Percentiles rank a stretch among this genome's conserved stretches.
Conservation (phyloP, 2,113 vertebrate genomes). For the Sterrhoptilus dennistouni region DNA sequence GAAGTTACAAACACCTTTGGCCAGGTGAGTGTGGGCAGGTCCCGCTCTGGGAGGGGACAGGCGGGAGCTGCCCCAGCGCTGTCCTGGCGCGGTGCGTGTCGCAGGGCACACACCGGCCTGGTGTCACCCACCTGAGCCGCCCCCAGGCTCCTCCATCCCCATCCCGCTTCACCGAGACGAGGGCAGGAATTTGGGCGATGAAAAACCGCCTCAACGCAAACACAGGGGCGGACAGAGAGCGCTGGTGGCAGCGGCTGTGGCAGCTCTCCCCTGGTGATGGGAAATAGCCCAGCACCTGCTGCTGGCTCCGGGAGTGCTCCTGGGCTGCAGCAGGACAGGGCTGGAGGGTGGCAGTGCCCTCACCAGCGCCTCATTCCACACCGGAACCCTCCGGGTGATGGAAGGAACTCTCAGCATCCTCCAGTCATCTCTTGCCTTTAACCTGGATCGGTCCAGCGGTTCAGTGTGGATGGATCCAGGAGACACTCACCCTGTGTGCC, state of each 20-base stretch:
- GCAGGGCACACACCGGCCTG: accelerated
- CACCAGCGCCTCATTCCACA: accelerated
- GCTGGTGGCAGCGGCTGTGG: neutral
- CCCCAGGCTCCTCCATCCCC: accelerated
- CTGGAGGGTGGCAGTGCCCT: neutral
- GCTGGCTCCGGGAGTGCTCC: neutral
- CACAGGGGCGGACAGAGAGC: neutral
- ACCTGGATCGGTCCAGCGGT: neutral
- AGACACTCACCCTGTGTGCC: accelerated
- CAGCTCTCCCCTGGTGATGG: neutral
- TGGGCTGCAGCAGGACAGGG: neutral
- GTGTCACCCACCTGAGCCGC: accelerated
- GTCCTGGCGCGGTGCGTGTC: too few relatives aligned
- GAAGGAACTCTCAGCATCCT: neutral
- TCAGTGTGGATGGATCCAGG: neutral
- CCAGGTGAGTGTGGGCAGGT: accelerated
- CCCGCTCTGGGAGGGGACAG: neutral
- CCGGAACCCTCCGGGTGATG: accelerated
- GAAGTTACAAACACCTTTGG: accelerated
- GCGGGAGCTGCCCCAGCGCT: neutral
- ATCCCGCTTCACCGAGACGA: accelerated
- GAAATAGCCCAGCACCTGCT: accelerated
- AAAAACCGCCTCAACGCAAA: accelerated
- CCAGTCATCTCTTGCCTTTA: neutral
- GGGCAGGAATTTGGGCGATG: too few relatives aligned